These are phyloP conservation scores for Limnephilus rhombicus DNA, from an alignment of 2,888 invertebrate genomes.

Conservation along the genomic window DNA sequence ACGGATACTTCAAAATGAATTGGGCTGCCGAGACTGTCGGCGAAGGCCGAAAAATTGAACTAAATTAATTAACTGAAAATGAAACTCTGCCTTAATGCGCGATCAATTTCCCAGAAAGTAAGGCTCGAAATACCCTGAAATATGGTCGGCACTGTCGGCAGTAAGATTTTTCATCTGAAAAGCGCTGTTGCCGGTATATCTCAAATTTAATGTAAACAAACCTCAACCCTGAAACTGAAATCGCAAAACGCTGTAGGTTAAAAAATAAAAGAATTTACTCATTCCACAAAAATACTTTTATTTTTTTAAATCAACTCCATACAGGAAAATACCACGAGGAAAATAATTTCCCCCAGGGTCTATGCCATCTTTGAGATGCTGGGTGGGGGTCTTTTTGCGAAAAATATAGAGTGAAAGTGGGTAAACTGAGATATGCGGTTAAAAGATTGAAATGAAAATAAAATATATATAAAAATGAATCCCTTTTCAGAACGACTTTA, in stretches of 20 bases:
- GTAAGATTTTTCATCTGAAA: conserved; percentile 28
- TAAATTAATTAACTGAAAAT: neutral
- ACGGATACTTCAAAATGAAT: neutral
- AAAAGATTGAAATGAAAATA: too few relatives aligned
- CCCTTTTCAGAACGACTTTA: too few relatives aligned
- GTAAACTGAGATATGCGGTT: too few relatives aligned
- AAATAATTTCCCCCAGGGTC: too few relatives aligned
- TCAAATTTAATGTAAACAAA: conserved; percentile 24
- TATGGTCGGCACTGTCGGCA: neutral
- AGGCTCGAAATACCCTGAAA: conserved; percentile 3
- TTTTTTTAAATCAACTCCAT: too few relatives aligned
- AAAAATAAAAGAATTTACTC: neutral
- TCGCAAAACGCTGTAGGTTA: neutral
- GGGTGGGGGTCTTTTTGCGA: too few relatives aligned
- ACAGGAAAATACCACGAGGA: too few relatives aligned
- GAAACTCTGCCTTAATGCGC: conserved; percentile 7
- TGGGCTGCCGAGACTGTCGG: neutral
- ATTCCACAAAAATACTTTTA: neutral
- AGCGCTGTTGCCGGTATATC: conserved; percentile 13
- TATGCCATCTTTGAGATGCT: too few relatives aligned
- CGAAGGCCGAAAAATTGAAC: conserved; percentile 1
- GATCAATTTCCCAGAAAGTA: conserved; percentile 14
- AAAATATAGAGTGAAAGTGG: too few relatives aligned
- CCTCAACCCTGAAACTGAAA: neutral
- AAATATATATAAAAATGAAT: too few relatives aligned